Evolutionary conservation across 2,888 invertebrate species (phyloP).

Genomic region (Aporophyla nigra): DNA sequence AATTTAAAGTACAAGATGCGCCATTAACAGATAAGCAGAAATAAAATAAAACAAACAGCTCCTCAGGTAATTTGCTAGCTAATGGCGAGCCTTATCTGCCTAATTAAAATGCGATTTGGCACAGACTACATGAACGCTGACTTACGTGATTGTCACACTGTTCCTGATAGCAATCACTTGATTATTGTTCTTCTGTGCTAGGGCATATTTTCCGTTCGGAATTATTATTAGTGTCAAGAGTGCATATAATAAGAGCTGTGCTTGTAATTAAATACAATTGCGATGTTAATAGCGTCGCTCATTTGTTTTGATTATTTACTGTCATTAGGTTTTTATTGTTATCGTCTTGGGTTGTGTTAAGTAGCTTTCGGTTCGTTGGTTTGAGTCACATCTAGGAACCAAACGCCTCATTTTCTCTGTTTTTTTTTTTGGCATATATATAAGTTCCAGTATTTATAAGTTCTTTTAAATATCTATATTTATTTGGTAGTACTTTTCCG

Average conservation of each 20-base stretch:
- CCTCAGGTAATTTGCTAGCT: conserved; percentile 86
- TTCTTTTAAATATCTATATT: background rate
- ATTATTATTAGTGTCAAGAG: conserved; percentile 74
- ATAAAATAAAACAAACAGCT: conserved; percentile 86
- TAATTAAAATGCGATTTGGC: conserved; percentile 90
- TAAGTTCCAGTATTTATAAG: no score
- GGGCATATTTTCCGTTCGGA: conserved; percentile 64
- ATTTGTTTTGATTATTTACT: conserved; percentile 63
- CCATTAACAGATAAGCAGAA: conserved; percentile 86
- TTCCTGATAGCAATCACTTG: conserved; percentile 80
- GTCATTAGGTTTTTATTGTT: conserved; percentile 55
- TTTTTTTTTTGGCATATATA: background rate
- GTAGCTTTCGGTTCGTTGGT: background rate
- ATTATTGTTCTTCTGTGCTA: conserved; percentile 69
- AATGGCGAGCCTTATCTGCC: conserved; percentile 86
- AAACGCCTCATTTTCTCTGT: background rate
- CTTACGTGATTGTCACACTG: conserved; percentile 83
- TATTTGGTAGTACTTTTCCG: background rate
- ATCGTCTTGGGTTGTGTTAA: conserved; percentile 31
- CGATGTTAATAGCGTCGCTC: conserved; percentile 51
- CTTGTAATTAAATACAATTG: conserved; percentile 67
- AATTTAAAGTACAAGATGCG: conserved; percentile 85
- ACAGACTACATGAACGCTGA: conserved; percentile 72
- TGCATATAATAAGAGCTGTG: conserved; percentile 65
- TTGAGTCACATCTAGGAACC: background rate